Evolutionary conservation across 2,113 vertebrate species (phyloP), one percentile per base, ranked within the genome.

Genomic region (Vireo altiloquus): DNA sequence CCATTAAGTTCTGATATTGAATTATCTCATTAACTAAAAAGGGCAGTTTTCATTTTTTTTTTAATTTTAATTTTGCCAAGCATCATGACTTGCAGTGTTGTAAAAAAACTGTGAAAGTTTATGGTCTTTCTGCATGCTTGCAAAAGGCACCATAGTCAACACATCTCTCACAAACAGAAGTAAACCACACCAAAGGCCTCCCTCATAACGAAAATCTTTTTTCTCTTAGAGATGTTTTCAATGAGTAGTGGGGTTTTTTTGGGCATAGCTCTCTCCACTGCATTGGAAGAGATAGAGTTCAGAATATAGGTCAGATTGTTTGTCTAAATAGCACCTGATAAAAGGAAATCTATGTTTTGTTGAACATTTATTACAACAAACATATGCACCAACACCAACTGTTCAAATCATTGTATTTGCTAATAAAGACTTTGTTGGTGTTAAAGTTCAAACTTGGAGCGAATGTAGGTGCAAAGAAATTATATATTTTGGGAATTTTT

Each of bases 1-100:
- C 81, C 77, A 85, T 89, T 94, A 94, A 80, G 84, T 68, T 30
- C 53, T 76, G 91, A 78, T 94, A 81, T 57, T 63, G 59, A 92
- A 95, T 91, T 86, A 95, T 60, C 65, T 96, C 70, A 92, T 96
- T 95, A 88, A 90, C 66, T 78, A 64, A 89, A 97, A 97, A 97
- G 42, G 52, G 63, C 74, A 89, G 52, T 79, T 89, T 93, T 91
- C 14, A 40, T 18, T 81, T 27, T 22, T 1, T 44, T 44, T 44
- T 44, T 44, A 44, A 25, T 68, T 68, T 35, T 42, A 44, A 24
- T 87, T 94, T 85, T 85, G 21, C 27, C 74, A 68, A 74, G 46
- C n/a, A 39, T 12, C 24, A 21, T 18, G 24, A 66, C 23, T 77
- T 74, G 16, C 33, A 46, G 28, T 44, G 27, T 6, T 69, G 27